Conservation (phyloP, 23 tunicate species). For the Ciona savignyi region DNA sequence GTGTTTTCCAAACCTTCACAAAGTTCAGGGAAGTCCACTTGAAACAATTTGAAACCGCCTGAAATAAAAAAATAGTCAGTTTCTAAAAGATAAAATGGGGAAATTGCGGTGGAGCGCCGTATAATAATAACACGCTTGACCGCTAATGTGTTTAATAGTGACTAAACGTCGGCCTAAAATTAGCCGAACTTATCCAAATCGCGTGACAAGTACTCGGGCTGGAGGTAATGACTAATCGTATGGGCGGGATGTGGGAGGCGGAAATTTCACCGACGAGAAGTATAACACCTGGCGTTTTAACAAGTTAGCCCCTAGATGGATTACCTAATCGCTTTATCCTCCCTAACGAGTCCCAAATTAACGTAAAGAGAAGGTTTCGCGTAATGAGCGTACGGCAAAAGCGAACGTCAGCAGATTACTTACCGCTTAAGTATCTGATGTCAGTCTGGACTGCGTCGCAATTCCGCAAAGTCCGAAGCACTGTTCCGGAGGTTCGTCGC, state of each 20-base stretch:
- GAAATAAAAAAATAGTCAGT: background rate
- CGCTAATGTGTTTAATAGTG: background rate
- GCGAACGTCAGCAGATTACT: background rate
- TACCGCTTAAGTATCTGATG: constrained; percentile 24
- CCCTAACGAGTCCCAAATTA: background rate
- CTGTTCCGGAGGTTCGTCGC: constrained; percentile 6
- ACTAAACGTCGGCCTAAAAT: background rate
- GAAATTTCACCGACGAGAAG: background rate
- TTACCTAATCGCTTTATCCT: background rate
- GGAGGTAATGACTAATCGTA: background rate
- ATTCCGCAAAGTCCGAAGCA: constrained; percentile 11
- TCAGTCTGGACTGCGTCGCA: constrained; percentile 1
- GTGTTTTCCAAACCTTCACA: constrained; percentile 18
- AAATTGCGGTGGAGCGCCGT: background rate
- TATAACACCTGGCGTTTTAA: background rate
- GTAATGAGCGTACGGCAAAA: too few relatives aligned
- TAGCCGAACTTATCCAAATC: background rate
- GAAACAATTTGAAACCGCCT: constrained; percentile 14
- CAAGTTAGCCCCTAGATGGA: background rate
- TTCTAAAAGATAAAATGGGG: too few relatives aligned
- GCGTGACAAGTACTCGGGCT: background rate
- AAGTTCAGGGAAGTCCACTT: background rate
- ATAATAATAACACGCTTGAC: too few relatives aligned
- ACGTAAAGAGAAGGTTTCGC: too few relatives aligned
- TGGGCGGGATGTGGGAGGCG: background rate